Conservation (phyloP, 2,113 vertebrate genomes). For the Salminus brasiliensis region DNA sequence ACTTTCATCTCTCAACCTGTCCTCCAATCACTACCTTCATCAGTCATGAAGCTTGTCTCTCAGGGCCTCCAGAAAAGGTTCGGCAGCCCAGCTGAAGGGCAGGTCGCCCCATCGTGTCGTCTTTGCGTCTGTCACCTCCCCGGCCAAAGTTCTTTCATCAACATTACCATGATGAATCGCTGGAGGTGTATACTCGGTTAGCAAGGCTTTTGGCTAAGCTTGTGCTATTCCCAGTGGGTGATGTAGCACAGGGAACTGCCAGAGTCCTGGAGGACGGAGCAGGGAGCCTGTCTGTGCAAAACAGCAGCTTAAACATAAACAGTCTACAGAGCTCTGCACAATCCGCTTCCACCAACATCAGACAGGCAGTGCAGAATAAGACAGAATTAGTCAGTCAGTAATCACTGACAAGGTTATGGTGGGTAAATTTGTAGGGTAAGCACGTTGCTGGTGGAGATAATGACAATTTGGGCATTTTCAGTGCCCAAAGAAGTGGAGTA, state of each 20-base stretch:
- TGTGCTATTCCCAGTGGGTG: slow-evolving; percentile 31
- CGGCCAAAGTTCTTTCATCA: slow-evolving; percentile 42
- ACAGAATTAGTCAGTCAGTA: not conserved
- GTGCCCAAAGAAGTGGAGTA: too few relatives aligned
- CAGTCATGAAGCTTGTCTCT: not conserved
- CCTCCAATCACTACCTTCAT: not conserved
- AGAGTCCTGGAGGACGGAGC: slow-evolving; percentile 35
- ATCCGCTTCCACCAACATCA: not conserved
- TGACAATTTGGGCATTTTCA: too few relatives aligned
- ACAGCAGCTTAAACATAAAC: slow-evolving; percentile 38
- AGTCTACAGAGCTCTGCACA: not conserved
- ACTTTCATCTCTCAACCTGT: not conserved
- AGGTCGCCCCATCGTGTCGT: slow-evolving; percentile 6
- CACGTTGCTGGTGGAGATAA: too few relatives aligned
- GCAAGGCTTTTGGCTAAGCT: slow-evolving; percentile 11
- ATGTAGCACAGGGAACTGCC: slow-evolving; percentile 28
- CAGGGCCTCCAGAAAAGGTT: not conserved
- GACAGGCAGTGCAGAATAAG: not conserved
- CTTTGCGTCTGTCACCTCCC: slow-evolving; percentile 27
- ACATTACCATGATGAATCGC: slow-evolving; percentile 26
- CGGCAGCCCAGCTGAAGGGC: slow-evolving; percentile 8
- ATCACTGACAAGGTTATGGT: too few relatives aligned
- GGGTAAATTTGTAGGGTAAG: too few relatives aligned
- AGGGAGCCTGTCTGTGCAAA: slow-evolving; percentile 4
- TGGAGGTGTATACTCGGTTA: slow-evolving; percentile 29